Evolutionary conservation across 2,113 vertebrate genomes (phyloP), one percentile per base, ranked within the genome.

Genomic region (Toxotes chatareus): DNA sequence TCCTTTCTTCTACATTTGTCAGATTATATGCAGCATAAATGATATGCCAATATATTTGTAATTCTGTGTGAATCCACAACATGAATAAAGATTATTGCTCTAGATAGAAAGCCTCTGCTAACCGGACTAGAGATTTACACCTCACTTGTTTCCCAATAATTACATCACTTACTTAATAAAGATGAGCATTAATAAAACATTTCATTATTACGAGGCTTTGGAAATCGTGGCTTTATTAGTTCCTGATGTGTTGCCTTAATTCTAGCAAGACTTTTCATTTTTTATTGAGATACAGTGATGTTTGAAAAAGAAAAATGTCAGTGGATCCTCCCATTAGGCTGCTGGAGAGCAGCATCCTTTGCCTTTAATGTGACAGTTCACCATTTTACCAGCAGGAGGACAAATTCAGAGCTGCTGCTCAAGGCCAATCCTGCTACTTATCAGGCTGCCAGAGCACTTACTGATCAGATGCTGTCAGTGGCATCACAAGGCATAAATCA

Each of bases 371-470:
- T 27, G 83, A 86, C 79, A 91, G 73, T 91, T 86, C 82, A 74
- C 40, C 19, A 8, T 71, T 82, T 87, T 72, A 62, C 90, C 91
- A 91, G 88, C 80, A 91, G 90, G 91, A 88, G 92, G 92, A 85
- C 76, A 59, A 44, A 13, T 73, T 81, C 53, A 65, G 32, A 65
- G 68, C 70, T 60, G 47, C 75, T 63, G 17, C 21, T 27, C 65
- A 51, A 16, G 53, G 53, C 17, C 68, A 32, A 17, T 55, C 36
- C 27, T 65, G 0, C 23, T 17, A 19, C 47, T 56, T 11, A 38
- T 44, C 61, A 44, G 12, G 34, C 67, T 65, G 57, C 70, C 62
- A 64, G 60, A 73, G n/a, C 21, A 57, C 67, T 60, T 32, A 19
- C 60, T 49, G 78, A 63, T 65, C 60, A 65, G 61, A 66, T 67